Base-by-base conservation (phyloP, 2,113 vertebrate species). In the Trinectes maculatus region DNA sequence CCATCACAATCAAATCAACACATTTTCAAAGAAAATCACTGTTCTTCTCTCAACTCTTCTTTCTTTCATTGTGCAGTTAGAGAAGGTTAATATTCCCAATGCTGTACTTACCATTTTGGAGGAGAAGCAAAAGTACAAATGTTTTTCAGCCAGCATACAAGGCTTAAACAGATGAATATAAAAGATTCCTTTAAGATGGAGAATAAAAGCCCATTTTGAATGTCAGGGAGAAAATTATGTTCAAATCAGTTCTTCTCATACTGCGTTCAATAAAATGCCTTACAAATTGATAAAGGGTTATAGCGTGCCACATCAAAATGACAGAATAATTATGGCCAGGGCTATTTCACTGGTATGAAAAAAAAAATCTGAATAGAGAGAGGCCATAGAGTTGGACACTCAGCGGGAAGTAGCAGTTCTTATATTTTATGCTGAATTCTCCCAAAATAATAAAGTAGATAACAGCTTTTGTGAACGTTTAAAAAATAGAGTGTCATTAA, bases 271-370 rank as follows among this genome's bases (percentile, higher is more conserved):
- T 83, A 76, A 84, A 86, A 80, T 21, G 37, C 29, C 47, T 73
- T 68, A 59, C 77, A 83, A 83, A 83, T 79, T 82, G 68, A 63
- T 75, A 26, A 71, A 49, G 47, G 76, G 83, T 80, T 84, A 75
- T 56, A 25, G 25, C 62, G 68, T 74, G 57, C 34, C 56, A 63
- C 67, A 76, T 89, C 65, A 79, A 74, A 87, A 71, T 80, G 79
- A 83, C 85, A 84, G 59, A 82, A 79, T 85, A 82, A 89, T 87
- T 81, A 83, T 31, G 24, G 12, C 22, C 26, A 65, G 48, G 21
- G 36, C 52, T 73, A 64, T 65, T 79, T 74, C 62, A 21, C 3
- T 18, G 31, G 34, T 44, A n/a, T 56, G 56, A 77, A 70, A 69
- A 26, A 66, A 29, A 37, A 29, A 65, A 49, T 54, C 39, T 72